phyloP scores from a whole-genome alignment of 2,888 invertebrate species.

The Hofmannophila pseudospretella region DNA sequence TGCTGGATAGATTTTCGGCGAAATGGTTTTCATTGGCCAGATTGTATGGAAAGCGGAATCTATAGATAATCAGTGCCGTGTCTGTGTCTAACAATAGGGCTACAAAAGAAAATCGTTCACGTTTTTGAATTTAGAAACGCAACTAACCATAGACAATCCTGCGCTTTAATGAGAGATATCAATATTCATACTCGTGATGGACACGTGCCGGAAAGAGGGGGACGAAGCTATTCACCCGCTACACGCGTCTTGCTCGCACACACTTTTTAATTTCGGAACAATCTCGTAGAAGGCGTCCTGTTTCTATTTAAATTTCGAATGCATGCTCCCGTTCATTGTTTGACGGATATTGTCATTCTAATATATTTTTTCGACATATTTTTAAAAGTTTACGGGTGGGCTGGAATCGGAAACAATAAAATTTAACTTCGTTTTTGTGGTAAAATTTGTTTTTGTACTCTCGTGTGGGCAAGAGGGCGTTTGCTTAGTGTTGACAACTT shows the following conservation, averaged over 20 bases:
- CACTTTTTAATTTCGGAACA: conserved; percentile 38
- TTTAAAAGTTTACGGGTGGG: conserved; percentile 24
- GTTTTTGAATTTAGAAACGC: too few relatives aligned
- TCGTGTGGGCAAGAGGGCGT: too few relatives aligned
- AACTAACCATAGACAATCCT: conserved; percentile 1
- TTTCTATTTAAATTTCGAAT: conserved; percentile 37
- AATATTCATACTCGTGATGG: conserved; percentile 47
- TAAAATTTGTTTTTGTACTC: neutral
- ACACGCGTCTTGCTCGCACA: conserved; percentile 23
- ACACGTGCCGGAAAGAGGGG: conserved; percentile 42
- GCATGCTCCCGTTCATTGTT: conserved; percentile 37
- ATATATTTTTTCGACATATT: conserved; percentile 24
- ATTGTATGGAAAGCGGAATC: too few relatives aligned
- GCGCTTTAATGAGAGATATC: conserved; percentile 40
- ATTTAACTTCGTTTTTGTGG: conserved; percentile 5
- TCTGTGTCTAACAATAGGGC: too few relatives aligned
- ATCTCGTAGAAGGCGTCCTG: conserved; percentile 32
- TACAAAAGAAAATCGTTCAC: too few relatives aligned
- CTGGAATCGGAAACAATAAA: conserved; percentile 12
- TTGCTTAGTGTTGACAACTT: too few relatives aligned
- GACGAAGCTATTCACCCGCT: conserved; percentile 20
- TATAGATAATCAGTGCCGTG: too few relatives aligned
- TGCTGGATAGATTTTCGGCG: too few relatives aligned
- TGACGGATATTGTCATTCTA: conserved; percentile 38
- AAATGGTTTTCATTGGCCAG: too few relatives aligned